phyloP scores from a whole-genome alignment of 2,113 vertebrate genomes.

The Ailuropoda melanoleuca region DNA sequence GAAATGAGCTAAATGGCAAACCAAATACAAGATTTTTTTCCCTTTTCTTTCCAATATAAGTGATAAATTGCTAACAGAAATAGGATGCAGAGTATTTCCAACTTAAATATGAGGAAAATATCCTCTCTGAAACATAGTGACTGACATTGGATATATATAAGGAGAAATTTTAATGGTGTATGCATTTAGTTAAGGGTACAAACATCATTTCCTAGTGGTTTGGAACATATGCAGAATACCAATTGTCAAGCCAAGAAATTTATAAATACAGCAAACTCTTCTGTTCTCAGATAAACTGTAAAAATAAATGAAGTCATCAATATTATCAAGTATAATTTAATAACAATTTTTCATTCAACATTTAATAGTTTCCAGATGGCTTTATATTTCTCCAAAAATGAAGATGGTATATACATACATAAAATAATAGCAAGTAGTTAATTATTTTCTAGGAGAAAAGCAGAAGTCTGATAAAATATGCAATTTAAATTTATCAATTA shows the following conservation, averaged over 20 bases:
- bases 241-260: constrained; percentile 46
- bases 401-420: constrained; percentile 18
- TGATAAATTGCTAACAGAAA: constrained; percentile 47
- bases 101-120: constrained; percentile 4
- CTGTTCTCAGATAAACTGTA: constrained; percentile 61
- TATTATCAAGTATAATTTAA: constrained; percentile 63
- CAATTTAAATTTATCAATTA: constrained; percentile 24
- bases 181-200: constrained; percentile 20
- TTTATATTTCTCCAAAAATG: constrained; percentile 47
- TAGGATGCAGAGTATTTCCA: not conserved
- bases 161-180: constrained; percentile 42
- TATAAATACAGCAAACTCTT: constrained; percentile 31
- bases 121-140: constrained; percentile 27
- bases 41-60: constrained; percentile 35
- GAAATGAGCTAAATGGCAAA: constrained; percentile 49
- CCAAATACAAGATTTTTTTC: not conserved
- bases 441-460: constrained; percentile 37
- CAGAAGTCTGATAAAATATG: constrained; percentile 12
- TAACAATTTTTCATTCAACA: constrained; percentile 57
- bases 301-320: constrained; percentile 62
- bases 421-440: constrained; percentile 34
- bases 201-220: constrained; percentile 43
- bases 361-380: constrained; percentile 63
- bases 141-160: not conserved
- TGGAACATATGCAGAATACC: constrained; percentile 18